These are phyloP conservation scores for Martes martes DNA, from an alignment of 2,113 vertebrate genomes.

Conservation along the genomic window DNA sequence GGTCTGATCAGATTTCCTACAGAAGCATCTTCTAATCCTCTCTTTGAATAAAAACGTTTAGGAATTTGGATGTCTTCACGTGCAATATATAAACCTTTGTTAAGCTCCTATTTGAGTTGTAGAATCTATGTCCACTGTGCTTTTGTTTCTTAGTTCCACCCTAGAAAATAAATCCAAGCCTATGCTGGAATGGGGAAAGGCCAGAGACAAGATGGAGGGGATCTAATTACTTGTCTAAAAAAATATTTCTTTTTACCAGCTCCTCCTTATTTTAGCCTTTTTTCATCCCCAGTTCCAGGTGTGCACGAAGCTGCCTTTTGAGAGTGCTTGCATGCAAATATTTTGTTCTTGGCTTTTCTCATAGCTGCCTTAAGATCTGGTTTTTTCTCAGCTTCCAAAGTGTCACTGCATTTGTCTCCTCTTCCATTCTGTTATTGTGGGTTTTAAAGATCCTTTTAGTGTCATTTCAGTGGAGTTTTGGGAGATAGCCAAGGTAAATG, in stretches of 20 bases:
- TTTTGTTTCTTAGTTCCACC: background rate
- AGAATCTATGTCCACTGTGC: background rate
- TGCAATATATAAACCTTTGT: background rate
- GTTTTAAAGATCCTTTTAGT: constrained; percentile 29
- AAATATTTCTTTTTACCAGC: background rate
- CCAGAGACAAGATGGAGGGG: background rate
- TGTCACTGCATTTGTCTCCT: constrained; percentile 24
- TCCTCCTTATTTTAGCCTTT: constrained; percentile 11
- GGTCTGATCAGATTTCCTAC: background rate
- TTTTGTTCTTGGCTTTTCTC: constrained; percentile 30
- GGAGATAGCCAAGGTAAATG: constrained; percentile 46
- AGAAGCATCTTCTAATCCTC: constrained; percentile 12
- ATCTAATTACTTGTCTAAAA: background rate
- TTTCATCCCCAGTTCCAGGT: background rate
- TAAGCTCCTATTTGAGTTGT: background rate
- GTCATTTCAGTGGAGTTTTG: constrained; percentile 45
- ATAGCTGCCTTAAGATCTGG: background rate
- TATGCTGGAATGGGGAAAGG: background rate
- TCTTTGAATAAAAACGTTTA: background rate
- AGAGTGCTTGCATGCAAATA: background rate
- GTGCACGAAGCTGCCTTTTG: background rate
- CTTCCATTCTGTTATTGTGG: constrained; percentile 28
- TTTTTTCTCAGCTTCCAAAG: constrained; percentile 21
- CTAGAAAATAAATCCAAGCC: constrained; percentile 25
- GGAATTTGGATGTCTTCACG: background rate